These are phyloP conservation scores for Bombus superbus DNA, from an alignment of 1,140 invertebrate genomes.

Conservation along the genomic window DNA sequence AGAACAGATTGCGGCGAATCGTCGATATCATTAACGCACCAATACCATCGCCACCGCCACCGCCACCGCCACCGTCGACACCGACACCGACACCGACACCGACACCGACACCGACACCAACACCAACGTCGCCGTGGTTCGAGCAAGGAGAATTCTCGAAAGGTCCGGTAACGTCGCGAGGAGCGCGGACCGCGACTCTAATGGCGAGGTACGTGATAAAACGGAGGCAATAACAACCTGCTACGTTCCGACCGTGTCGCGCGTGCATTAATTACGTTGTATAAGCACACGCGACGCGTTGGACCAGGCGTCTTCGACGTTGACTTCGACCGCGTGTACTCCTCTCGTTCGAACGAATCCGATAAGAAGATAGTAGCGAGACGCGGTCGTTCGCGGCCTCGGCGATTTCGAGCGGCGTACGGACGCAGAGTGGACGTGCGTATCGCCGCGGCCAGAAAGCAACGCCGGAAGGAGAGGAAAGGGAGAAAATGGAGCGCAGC, in stretches of 20 bases:
- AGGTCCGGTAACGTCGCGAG: neutral
- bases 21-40: slow-evolving; percentile 8
- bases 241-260: neutral
- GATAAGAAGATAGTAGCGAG: too few relatives aligned
- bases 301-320: neutral
- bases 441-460: too few relatives aligned
- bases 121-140: neutral
- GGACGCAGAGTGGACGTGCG: neutral
- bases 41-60: too few relatives aligned
- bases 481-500: too few relatives aligned
- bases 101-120: too few relatives aligned
- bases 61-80: accelerated
- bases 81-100: too few relatives aligned
- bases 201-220: slow-evolving; percentile 4
- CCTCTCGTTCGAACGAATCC: neutral
- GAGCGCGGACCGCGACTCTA: neutral
- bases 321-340: neutral
- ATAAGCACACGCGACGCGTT: slow-evolving; percentile 35
- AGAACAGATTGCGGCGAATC: neutral
- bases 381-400: too few relatives aligned
- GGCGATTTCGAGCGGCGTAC: too few relatives aligned
- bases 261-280: slow-evolving; percentile 39
- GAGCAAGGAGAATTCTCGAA: too few relatives aligned
- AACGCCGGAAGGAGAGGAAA: too few relatives aligned
- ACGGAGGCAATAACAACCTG: slow-evolving; percentile 12